A percentile compares a stretch with the other conserved stretches of the same genome.
Conservation (phyloP, 2,113 vertebrate genomes). For the Pycnonotus jocosus region DNA sequence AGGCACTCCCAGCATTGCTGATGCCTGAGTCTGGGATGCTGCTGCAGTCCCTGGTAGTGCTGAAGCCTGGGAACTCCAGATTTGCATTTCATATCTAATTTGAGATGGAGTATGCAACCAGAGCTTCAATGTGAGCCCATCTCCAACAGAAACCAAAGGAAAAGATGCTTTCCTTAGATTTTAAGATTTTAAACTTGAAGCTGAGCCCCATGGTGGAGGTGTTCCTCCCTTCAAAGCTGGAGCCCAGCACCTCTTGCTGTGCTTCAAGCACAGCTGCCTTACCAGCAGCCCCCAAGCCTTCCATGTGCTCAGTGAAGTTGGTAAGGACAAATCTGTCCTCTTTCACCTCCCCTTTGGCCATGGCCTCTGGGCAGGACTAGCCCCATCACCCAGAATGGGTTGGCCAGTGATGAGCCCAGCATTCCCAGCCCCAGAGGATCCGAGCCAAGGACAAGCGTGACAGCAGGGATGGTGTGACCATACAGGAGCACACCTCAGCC, state of each 20-base stretch:
- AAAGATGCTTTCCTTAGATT: not conserved
- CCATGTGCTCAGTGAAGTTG: rapidly evolving
- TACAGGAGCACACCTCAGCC: not conserved
- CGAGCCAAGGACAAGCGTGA: rapidly evolving
- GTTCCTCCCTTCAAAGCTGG: not conserved
- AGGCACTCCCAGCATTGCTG: not conserved
- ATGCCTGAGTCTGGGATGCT: not conserved
- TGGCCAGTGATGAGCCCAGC: not conserved
- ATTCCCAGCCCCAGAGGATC: rapidly evolving
- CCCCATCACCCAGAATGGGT: rapidly evolving
- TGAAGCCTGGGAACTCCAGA: not conserved
- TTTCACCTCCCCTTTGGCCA: not conserved
- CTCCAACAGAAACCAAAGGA: not conserved
- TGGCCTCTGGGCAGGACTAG: not conserved
- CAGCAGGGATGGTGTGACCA: rapidly evolving
- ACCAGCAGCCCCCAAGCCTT: not conserved
- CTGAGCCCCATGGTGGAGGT: not conserved
- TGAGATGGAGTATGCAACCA: not conserved
- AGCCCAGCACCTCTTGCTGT: rapidly evolving
- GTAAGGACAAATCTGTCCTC: not conserved
- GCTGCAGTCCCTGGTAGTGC: not conserved
- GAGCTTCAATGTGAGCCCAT: not conserved
- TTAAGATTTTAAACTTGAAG: not conserved
- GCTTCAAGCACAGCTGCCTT: not conserved
- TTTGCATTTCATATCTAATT: not conserved